A percentile compares a stretch with the other conserved stretches of the same genome.
Evolutionary conservation across 2,797 vertebrate genomes (phyloP).

Genomic region (Danio choprae): DNA sequence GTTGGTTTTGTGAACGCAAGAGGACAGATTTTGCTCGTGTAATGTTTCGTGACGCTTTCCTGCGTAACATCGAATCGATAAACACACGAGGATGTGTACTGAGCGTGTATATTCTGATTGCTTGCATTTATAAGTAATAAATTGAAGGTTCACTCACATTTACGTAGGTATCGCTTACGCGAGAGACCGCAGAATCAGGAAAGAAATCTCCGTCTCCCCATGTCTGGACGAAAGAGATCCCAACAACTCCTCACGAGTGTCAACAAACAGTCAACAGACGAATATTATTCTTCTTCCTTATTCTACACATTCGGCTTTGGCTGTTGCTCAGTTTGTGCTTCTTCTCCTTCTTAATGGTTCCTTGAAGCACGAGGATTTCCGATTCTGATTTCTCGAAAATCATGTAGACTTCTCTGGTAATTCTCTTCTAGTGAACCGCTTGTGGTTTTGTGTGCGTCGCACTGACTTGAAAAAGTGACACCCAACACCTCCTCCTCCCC

Average conservation of each 20-base stretch:
- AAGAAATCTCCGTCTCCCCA: slow-evolving; percentile 52
- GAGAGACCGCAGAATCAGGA: slow-evolving; percentile 47
- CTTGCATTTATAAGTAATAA: neutral
- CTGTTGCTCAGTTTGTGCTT: neutral
- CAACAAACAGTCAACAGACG: slow-evolving; percentile 7
- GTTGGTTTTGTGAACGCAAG: neutral
- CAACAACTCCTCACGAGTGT: slow-evolving; percentile 26
- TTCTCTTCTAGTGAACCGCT: neutral
- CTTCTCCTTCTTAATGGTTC: neutral
- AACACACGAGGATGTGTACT: neutral
- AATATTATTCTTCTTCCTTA: slow-evolving; percentile 28
- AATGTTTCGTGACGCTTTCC: neutral
- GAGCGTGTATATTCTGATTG: neutral
- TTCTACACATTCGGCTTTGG: slow-evolving; percentile 18
- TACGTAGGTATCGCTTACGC: slow-evolving; percentile 23
- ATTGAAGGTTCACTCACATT: slow-evolving; percentile 51
- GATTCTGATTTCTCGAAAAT: neutral
- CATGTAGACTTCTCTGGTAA: neutral
- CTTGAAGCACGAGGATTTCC: neutral
- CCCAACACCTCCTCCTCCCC: neutral
- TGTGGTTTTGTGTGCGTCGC: neutral
- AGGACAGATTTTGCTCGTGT: neutral
- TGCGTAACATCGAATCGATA: neutral
- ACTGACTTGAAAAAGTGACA: neutral
- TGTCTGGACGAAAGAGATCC: slow-evolving; percentile 30